Evolutionary conservation across 1,140 invertebrate species (phyloP).

Genomic region (Vollenhovia emeryi): DNA sequence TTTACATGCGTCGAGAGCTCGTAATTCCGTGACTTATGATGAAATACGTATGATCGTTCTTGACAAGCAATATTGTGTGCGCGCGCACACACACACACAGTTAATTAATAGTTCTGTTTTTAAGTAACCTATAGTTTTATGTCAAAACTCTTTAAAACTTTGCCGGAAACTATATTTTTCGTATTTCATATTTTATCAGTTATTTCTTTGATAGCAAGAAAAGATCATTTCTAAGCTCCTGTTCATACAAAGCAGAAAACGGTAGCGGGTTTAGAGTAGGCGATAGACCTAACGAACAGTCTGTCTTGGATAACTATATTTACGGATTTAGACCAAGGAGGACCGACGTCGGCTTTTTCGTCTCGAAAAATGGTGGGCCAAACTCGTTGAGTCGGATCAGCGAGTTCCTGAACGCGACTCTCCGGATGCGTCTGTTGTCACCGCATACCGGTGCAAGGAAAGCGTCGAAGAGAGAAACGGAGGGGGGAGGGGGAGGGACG

Average conservation of each 20-base stretch:
- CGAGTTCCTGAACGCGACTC: conserved; percentile 39
- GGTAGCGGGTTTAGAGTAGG: neutral
- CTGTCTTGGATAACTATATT: conserved; percentile 12
- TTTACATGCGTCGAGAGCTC: neutral
- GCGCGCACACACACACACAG: too few species aligned
- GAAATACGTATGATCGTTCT: neutral
- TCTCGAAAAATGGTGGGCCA: conserved; percentile 11
- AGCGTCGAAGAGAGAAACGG: neutral
- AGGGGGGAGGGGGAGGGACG: neutral
- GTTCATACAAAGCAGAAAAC: neutral
- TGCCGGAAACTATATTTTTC: neutral
- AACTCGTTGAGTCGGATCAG: conserved; percentile 54
- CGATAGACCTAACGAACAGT: conserved; percentile 9
- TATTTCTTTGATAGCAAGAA: neutral
- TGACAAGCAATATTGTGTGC: neutral
- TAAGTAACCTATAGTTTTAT: neutral
- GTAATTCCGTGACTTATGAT: neutral
- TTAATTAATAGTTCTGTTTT: neutral
- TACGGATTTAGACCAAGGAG: neutral
- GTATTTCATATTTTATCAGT: neutral
- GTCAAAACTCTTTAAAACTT: neutral
- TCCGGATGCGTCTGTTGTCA: conserved; percentile 35
- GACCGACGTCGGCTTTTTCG: neutral
- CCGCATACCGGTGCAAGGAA: neutral
- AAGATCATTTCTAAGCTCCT: neutral